Conservation (phyloP, 1,140 invertebrate genomes). For the Diorhabda carinulata region DNA sequence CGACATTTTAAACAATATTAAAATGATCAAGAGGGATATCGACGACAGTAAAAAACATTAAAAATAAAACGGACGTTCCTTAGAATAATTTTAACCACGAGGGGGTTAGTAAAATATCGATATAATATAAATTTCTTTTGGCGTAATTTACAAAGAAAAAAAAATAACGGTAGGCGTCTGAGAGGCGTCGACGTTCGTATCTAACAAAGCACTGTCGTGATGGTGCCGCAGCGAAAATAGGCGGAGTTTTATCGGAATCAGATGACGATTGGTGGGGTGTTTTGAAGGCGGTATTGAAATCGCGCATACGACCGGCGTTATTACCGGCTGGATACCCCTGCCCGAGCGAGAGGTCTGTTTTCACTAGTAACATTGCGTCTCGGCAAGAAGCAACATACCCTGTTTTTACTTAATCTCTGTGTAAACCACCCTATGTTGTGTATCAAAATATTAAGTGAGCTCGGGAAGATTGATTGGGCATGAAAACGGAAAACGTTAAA, state of each 20-base stretch:
- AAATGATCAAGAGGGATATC: too few relatives aligned
- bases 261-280: conserved; percentile 28
- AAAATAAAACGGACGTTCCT: conserved; percentile 31
- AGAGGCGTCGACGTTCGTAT: conserved; percentile 5
- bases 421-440: conserved; percentile 50
- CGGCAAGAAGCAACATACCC: conserved; percentile 45
- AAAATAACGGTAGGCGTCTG: conserved; percentile 20
- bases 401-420: conserved; percentile 51
- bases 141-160: conserved; percentile 23
- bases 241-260: conserved; percentile 13
- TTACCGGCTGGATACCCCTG: conserved; percentile 27
- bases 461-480: conserved; percentile 44
- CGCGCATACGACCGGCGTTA: conserved; percentile 31
- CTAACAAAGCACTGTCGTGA: conserved; percentile 27
- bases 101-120: conserved; percentile 25
- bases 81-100: conserved; percentile 24
- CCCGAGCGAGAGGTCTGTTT: conserved; percentile 40
- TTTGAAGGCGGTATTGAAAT: conserved; percentile 20
- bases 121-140: conserved; percentile 24
- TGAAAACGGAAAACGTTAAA: conserved; percentile 44
- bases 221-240: conserved; percentile 38
- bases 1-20: too few relatives aligned
- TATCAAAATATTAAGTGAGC: conserved; percentile 50
- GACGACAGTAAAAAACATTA: background rate
- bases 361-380: conserved; percentile 50